Evolutionary conservation across 2,113 vertebrate species (phyloP).

Genomic region (Phaethon lepturus): DNA sequence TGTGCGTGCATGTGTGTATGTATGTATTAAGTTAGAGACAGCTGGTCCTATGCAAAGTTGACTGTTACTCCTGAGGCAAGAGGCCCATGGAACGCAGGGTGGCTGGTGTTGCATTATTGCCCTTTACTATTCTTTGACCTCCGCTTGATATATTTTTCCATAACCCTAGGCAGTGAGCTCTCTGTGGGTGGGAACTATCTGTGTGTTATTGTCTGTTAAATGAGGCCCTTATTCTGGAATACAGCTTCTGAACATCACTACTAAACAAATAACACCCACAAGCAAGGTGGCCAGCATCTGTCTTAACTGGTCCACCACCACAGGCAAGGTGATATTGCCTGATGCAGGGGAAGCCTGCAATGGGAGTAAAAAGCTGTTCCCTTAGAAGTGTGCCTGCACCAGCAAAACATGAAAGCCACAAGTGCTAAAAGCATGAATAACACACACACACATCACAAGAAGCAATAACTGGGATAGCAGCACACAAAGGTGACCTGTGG

Average conservation of each 20-base stretch:
- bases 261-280: background rate
- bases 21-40: constrained; percentile 7
- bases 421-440: background rate
- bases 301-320: background rate
- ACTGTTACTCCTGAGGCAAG: constrained; percentile 38
- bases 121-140: constrained; percentile 45
- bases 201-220: constrained; percentile 1
- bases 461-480: background rate
- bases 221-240: background rate
- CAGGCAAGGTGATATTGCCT: background rate
- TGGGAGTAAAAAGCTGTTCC: background rate
- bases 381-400: background rate
- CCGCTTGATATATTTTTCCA: constrained; percentile 57
- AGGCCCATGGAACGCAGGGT: constrained; percentile 21
- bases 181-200: constrained; percentile 31
- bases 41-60: constrained; percentile 39
- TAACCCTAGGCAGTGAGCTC: constrained; percentile 41
- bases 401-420: background rate
- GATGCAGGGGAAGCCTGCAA: background rate
- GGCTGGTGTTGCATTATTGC: constrained; percentile 12
- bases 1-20: background rate
- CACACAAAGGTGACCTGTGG: constrained; percentile 4
- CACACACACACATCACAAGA: background rate
- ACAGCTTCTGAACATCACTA: background rate
- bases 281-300: background rate